phyloP scores from a whole-genome alignment of 2,797 vertebrate genomes.

The Danio choprae region DNA sequence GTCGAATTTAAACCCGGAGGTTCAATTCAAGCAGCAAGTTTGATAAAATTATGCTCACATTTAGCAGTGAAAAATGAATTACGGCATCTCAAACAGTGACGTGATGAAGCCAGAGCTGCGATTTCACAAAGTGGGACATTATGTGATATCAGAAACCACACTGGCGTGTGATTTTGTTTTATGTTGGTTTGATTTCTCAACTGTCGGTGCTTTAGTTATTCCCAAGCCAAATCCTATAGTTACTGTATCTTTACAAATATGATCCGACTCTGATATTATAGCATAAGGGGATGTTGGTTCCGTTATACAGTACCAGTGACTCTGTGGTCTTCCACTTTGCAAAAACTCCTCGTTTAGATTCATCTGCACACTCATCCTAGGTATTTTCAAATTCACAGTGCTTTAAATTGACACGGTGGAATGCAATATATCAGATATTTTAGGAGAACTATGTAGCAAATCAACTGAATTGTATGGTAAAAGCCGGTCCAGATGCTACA shows the following conservation, averaged over 20 bases:
- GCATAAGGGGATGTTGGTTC: conserved; percentile 25
- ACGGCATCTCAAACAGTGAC: conserved; percentile 23
- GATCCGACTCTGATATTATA: conserved; percentile 31
- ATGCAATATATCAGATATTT: conserved; percentile 77
- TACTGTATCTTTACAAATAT: conserved; percentile 50
- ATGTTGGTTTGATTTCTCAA: conserved; percentile 41
- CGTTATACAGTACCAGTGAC: conserved; percentile 40
- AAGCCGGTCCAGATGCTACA: conserved; percentile 49
- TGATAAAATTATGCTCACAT: not conserved
- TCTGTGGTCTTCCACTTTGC: conserved; percentile 56
- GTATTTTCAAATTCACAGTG: conserved; percentile 33
- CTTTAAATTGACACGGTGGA: conserved; percentile 59
- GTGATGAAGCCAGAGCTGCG: conserved; percentile 14
- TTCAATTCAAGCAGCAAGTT: not conserved
- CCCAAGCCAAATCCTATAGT: conserved; percentile 47
- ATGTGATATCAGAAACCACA: conserved; percentile 2
- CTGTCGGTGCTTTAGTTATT: conserved; percentile 56
- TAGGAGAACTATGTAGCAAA: conserved; percentile 80
- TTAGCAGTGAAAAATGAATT: conserved; percentile 1
- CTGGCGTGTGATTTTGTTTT: not conserved
- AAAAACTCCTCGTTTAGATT: conserved; percentile 13
- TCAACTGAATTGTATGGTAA: conserved; percentile 41
- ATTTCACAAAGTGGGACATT: conserved; percentile 1
- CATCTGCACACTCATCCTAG: conserved; percentile 24
- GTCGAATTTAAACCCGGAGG: not conserved